Evolutionary conservation across 2,888 invertebrate genomes (phyloP), one percentile per base, ranked within the genome.

Genomic region (Clanis bilineata): DNA sequence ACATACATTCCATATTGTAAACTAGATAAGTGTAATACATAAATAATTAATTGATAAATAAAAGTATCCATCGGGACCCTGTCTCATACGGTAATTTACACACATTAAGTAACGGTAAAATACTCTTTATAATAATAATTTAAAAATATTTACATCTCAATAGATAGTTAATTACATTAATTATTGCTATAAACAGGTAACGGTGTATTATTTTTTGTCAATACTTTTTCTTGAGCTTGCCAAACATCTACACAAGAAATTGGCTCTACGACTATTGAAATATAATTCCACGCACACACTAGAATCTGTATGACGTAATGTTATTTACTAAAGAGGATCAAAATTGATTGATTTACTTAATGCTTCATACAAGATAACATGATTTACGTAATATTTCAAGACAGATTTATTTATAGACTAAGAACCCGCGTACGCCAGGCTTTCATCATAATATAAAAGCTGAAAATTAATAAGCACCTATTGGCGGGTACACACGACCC

Each of bases 51-150:
- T 21, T 18, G 51, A 18, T 51, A 51, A 51, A 51, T 51, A 32
- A 51, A 51, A 51, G n/a, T 23, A 32, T 51, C 32, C 28, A 2
- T 51, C 28, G 10, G 32, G 68, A 80, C 83, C 80, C 80, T 83
- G 82, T 80, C 64, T 72, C 69, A 71, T 72, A 71, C 62, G 68
- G 68, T 67, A 68, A 70, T 32, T n/a, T 47, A 47, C 47, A 69
- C 43, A 75, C 81, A 77, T 73, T 77, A 74, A 77, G 73, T 74
- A 74, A 77, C 68, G 64, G 69, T 66, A 69, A 61, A 66, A 76
- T 71, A 71, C 66, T 65, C 68, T 69, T 68, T 66, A 38, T 36
- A n/a, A 36, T 57, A 57, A 55, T 56, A 57, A 55, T 56, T 61
- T 57, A 45, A 63, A 55, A 62, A 57, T 70, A 73, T 73, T 72